phyloP scores from a whole-genome alignment of 2,888 invertebrate genomes.

The Aelia acuminata region DNA sequence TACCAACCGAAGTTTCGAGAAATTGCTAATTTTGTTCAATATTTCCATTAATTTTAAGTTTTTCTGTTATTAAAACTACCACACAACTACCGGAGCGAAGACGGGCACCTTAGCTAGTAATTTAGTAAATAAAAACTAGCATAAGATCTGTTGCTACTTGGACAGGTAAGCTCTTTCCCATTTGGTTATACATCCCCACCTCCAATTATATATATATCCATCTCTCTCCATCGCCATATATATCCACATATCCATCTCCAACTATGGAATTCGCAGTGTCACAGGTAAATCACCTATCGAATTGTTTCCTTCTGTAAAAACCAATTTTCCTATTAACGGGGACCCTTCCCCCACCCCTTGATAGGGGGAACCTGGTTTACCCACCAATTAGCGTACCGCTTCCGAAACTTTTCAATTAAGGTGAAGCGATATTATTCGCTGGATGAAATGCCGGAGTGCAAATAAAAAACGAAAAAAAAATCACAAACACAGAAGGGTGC shows the following conservation, averaged over 20 bases:
- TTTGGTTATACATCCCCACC: too few relatives aligned
- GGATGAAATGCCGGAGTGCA: constrained; percentile 6
- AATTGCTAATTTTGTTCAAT: too few relatives aligned
- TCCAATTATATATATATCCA: too few relatives aligned
- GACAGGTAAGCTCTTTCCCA: background rate
- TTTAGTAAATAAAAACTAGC: too few relatives aligned
- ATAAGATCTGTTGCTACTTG: too few relatives aligned
- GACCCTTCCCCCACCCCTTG: background rate
- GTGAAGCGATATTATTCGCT: background rate
- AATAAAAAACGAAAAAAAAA: constrained; percentile 29
- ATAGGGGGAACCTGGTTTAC: background rate
- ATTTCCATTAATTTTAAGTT: too few relatives aligned
- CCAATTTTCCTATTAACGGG: constrained; percentile 45
- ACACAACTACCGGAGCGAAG: too few relatives aligned
- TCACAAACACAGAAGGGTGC: background rate
- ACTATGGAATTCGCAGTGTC: background rate
- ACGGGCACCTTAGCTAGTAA: too few relatives aligned
- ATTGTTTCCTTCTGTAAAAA: background rate
- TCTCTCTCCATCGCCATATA: background rate
- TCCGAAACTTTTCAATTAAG: constrained; percentile 39
- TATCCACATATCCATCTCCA: background rate
- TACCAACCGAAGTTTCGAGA: too few relatives aligned
- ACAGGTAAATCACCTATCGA: background rate
- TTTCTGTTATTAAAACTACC: too few relatives aligned
- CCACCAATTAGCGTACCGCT: constrained; percentile 33